Conservation (phyloP, 2,113 vertebrate species). For the Sterna hirundo region DNA sequence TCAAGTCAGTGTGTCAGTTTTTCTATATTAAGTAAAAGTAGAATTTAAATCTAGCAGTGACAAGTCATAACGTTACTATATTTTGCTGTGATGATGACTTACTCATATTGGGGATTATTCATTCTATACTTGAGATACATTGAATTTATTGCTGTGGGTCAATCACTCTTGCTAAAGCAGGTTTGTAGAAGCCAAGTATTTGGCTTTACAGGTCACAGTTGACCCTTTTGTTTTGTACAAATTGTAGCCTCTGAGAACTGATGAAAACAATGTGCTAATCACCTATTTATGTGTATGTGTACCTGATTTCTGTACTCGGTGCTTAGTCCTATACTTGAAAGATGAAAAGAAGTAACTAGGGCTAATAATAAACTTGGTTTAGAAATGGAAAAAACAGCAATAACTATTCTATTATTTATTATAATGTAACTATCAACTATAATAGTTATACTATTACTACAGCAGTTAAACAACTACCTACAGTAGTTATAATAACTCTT, state of each 20-base stretch:
- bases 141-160: neutral
- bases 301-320: neutral
- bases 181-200: neutral
- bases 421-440: neutral
- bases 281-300: neutral
- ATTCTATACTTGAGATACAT: neutral
- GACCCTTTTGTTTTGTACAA: neutral
- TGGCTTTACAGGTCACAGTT: neutral
- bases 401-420: neutral
- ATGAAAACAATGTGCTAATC: neutral
- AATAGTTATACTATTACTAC: neutral
- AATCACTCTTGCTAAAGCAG: neutral
- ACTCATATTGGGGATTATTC: neutral
- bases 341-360: neutral
- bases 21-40: neutral
- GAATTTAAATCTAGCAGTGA: neutral
- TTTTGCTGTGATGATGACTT: neutral
- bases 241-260: neutral
- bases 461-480: neutral
- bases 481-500: neutral
- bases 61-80: fast-evolving
- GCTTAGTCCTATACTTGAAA: neutral
- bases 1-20: neutral
- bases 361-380: neutral
- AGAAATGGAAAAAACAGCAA: neutral